phyloP scores from a whole-genome alignment of 1,140 invertebrate genomes.

The Microplitis mediator region DNA sequence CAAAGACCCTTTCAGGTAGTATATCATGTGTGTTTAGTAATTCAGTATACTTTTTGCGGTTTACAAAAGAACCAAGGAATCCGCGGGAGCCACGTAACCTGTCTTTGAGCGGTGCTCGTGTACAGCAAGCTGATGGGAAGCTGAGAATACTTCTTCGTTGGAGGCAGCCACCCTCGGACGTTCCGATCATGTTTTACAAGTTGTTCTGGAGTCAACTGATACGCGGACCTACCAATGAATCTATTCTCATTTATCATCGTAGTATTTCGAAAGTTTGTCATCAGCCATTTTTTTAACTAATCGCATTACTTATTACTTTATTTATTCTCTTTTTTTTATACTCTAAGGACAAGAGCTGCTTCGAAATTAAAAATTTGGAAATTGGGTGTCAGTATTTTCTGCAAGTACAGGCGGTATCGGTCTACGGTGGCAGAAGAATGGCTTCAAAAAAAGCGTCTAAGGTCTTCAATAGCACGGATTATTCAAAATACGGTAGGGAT shows the following conservation, averaged over 20 bases:
- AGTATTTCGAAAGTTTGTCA: conserved; percentile 65
- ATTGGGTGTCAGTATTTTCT: conserved; percentile 72
- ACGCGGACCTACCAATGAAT: conserved; percentile 61
- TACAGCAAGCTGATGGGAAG: conserved; percentile 57
- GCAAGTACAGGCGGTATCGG: conserved; percentile 72
- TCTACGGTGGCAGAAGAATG: conserved; percentile 69
- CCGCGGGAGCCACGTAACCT: conserved; percentile 71
- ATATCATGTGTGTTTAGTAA: background rate
- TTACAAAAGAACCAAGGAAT: conserved; percentile 65
- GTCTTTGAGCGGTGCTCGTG: conserved; percentile 62
- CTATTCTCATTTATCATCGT: conserved; percentile 67
- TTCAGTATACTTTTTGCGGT: conserved; percentile 10
- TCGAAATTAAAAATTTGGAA: conserved; percentile 67
- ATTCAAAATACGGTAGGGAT: conserved; percentile 53
- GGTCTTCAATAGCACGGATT: conserved; percentile 70
- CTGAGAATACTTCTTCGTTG: conserved; percentile 66
- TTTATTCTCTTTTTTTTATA: background rate
- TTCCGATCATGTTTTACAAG: conserved; percentile 66
- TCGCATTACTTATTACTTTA: no score
- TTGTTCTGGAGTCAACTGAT: conserved; percentile 69
- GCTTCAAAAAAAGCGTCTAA: conserved; percentile 71
- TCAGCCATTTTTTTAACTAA: background rate
- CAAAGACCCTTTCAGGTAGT: no score
- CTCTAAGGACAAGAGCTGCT: conserved; percentile 64
- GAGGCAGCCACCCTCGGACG: conserved; percentile 69